phyloP scores from a whole-genome alignment of 2,113 vertebrate species.

The Perccottus glenii region DNA sequence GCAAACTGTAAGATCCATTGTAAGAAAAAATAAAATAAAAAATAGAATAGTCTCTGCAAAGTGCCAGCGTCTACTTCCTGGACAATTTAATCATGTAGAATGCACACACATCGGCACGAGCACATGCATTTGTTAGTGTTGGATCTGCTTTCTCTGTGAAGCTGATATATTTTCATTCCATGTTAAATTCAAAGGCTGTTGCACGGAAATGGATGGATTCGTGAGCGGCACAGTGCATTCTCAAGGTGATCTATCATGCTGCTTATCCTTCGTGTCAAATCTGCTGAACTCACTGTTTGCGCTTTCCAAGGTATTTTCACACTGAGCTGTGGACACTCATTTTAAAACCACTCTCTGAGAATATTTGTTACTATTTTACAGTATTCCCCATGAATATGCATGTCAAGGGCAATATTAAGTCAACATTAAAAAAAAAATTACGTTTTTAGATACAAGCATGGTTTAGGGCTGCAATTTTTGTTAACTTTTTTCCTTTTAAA shows the following conservation, averaged over 20 bases:
- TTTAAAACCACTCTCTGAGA: background rate
- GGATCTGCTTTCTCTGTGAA: constrained; percentile 33
- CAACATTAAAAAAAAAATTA: too few relatives aligned
- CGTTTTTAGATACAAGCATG: too few relatives aligned
- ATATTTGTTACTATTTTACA: background rate
- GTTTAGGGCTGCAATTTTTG: too few relatives aligned
- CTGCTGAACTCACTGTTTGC: constrained; percentile 55
- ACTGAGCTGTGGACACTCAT: constrained; percentile 34
- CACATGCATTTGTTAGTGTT: constrained; percentile 51
- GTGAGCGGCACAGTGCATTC: constrained; percentile 17
- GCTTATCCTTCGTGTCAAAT: constrained; percentile 55
- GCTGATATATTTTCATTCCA: constrained; percentile 40
- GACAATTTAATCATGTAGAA: constrained; percentile 49
- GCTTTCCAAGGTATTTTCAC: constrained; percentile 35
- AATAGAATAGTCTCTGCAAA: constrained; percentile 1
- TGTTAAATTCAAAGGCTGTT: constrained; percentile 42
- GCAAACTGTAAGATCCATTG: constrained; percentile 46
- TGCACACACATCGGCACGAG: constrained; percentile 15
- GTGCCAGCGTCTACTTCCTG: constrained; percentile 26
- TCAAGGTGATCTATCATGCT: constrained; percentile 56
- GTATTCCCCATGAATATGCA: background rate
- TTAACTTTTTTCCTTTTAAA: too few relatives aligned
- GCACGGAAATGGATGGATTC: constrained; percentile 43
- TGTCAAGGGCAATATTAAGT: too few relatives aligned
- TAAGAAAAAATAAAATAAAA: constrained; percentile 15